Percentiles rank a stretch among this genome's conserved stretches.
phyloP scores from a whole-genome alignment of 1,140 invertebrate species.

The Chymomyza costata region DNA sequence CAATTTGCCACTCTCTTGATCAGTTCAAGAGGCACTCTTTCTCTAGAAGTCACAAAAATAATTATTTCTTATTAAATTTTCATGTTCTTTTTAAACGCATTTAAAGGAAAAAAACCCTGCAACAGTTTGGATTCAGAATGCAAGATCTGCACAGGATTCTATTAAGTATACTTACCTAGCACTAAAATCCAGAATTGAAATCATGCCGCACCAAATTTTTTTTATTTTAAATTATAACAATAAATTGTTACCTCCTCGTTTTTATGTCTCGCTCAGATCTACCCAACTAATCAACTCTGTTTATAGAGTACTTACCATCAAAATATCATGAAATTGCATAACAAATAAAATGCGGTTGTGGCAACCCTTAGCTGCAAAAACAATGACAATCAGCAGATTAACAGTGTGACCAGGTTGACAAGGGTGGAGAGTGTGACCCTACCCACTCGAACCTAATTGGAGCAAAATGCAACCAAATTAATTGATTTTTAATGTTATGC shows the following conservation, averaged over 20 bases:
- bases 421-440: too few species aligned
- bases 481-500: slow-evolving; percentile 53
- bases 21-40: too few species aligned
- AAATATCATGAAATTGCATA: slow-evolving; percentile 54
- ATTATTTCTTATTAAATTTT: too few species aligned
- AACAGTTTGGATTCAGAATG: too few species aligned
- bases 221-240: slow-evolving; percentile 6
- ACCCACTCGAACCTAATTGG: background rate
- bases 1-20: too few species aligned
- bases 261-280: background rate
- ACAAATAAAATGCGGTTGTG: slow-evolving; percentile 57
- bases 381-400: background rate
- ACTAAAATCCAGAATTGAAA: too few species aligned
- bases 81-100: too few species aligned
- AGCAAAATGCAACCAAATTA: slow-evolving; percentile 26
- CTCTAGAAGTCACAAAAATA: too few species aligned
- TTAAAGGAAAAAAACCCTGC: too few species aligned
- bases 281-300: slow-evolving; percentile 18
- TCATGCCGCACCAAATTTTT: too few species aligned
- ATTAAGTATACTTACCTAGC: too few species aligned
- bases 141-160: too few species aligned
- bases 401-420: slow-evolving; percentile 6
- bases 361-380: slow-evolving; percentile 6
- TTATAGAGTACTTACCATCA: slow-evolving; percentile 30
- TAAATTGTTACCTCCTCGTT: slow-evolving; percentile 11